Percentiles rank a stretch among this genome's conserved stretches.
Conservation (phyloP, 2,888 invertebrate genomes). For the Galerucella calmariensis region DNA sequence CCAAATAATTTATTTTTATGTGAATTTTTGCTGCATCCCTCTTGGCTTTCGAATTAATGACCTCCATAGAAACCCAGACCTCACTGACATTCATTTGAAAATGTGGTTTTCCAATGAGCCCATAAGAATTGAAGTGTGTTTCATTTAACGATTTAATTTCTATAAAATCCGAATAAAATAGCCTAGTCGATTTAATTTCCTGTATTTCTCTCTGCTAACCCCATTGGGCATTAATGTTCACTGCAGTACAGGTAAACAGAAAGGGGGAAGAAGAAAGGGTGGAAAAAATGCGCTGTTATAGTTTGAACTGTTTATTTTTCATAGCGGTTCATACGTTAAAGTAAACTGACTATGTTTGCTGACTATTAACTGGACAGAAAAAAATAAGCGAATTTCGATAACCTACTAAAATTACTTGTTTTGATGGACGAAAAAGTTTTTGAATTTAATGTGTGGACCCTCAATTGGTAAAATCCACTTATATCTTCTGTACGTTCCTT, state of each 20-base stretch:
- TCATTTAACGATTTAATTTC: conserved; percentile 5
- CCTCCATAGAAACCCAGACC: not conserved
- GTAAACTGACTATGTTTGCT: not conserved
- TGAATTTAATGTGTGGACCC: too few species aligned
- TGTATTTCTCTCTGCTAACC: not conserved
- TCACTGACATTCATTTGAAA: not conserved
- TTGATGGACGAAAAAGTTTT: not conserved
- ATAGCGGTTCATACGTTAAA: not conserved
- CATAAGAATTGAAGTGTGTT: conserved; percentile 1
- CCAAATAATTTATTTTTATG: not conserved
- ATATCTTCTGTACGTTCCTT: too few species aligned
- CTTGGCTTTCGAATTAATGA: not conserved
- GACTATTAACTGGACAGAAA: not conserved
- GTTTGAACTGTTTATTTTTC: not conserved
- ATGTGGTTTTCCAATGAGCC: not conserved
- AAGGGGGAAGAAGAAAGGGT: not conserved
- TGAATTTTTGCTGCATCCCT: not conserved
- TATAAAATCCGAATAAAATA: not conserved
- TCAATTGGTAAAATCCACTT: too few species aligned
- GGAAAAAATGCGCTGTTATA: not conserved
- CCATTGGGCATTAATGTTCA: not conserved
- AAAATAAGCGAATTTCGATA: not conserved
- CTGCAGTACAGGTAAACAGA: not conserved
- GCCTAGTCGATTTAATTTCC: not conserved
- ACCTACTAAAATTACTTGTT: not conserved